phyloP scores from a whole-genome alignment of 2,113 vertebrate genomes.

The Thomomys bottae region DNA sequence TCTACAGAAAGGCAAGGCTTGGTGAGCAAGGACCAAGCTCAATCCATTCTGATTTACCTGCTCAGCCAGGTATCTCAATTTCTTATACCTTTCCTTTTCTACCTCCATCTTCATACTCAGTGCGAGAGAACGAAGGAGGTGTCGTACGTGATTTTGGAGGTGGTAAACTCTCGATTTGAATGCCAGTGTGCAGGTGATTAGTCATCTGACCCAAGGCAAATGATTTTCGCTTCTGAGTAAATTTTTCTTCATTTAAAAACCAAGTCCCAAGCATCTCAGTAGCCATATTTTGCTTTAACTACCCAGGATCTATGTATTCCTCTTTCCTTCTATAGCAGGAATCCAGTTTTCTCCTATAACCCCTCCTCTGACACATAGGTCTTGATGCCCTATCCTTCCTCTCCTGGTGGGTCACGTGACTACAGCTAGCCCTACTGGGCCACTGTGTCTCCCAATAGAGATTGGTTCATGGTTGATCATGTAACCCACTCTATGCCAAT shows the following conservation, averaged over 20 bases:
- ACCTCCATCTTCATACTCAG: not conserved
- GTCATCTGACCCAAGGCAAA: not conserved
- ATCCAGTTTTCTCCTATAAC: not conserved
- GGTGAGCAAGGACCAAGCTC: not conserved
- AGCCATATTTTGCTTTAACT: not conserved
- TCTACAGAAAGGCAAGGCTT: not conserved
- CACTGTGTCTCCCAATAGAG: not conserved
- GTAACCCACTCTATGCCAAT: not conserved
- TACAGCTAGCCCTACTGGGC: not conserved
- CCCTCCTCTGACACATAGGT: not conserved
- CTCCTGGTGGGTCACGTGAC: not conserved
- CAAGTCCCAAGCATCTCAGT: not conserved
- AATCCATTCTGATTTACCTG: constrained; percentile 1
- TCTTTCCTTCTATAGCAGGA: not conserved
- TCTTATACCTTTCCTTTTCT: not conserved
- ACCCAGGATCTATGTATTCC: not conserved
- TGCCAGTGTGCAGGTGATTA: not conserved
- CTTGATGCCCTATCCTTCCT: not conserved
- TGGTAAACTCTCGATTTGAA: not conserved
- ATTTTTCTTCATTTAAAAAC: not conserved
- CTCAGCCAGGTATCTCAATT: not conserved
- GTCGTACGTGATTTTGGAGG: not conserved
- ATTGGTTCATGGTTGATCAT: not conserved
- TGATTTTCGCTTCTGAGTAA: not conserved
- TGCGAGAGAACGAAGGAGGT: not conserved